A percentile compares a stretch with the other conserved stretches of the same genome.
Evolutionary conservation across 2,888 invertebrate genomes (phyloP).

Genomic region (Zygothrica quintamaculata): DNA sequence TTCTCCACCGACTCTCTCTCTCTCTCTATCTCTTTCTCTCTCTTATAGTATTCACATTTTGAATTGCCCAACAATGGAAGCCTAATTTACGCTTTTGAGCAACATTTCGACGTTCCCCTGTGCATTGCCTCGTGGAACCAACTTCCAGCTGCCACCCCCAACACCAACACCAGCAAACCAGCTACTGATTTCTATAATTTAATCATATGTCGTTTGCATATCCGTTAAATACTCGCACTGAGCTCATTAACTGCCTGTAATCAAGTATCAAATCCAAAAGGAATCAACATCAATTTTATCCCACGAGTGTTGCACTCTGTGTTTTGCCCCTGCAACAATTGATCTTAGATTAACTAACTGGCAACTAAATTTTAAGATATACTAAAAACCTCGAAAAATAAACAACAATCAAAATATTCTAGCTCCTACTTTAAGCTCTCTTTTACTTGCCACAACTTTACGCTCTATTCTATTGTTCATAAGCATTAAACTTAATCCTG

Average conservation of each 20-base stretch:
- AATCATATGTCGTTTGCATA: slow-evolving; percentile 77
- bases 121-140: slow-evolving; percentile 42
- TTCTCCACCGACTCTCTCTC: neutral
- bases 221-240: slow-evolving; percentile 62
- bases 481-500: no score
- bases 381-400: no score
- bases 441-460: no score
- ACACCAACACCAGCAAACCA: slow-evolving; percentile 33
- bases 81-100: slow-evolving; percentile 68
- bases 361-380: no score
- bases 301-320: slow-evolving; percentile 2
- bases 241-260: slow-evolving; percentile 70
- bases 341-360: no score
- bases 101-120: slow-evolving; percentile 57
- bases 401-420: no score
- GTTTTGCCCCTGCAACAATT: no score
- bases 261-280: slow-evolving; percentile 50
- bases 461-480: no score
- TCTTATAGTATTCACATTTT: slow-evolving; percentile 35
- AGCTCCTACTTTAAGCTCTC: no score
- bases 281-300: slow-evolving; percentile 44
- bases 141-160: neutral
- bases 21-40: slow-evolving; percentile 1
- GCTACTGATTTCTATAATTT: slow-evolving; percentile 66
- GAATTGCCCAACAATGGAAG: slow-evolving; percentile 71